Conservation (phyloP, 2,113 vertebrate species). For the Chloebia gouldiae region DNA sequence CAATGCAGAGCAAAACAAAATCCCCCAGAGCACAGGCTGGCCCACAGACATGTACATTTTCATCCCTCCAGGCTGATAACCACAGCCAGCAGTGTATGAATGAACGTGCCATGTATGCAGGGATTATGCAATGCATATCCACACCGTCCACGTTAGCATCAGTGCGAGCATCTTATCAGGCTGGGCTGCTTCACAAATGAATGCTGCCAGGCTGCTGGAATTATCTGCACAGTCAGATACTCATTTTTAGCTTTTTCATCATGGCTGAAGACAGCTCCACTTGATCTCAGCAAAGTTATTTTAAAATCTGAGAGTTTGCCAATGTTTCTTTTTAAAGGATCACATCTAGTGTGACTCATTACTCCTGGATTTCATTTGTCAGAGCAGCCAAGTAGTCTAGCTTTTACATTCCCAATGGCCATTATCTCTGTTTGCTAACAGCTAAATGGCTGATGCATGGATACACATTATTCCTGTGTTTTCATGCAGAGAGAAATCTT, state of each 20-base stretch:
- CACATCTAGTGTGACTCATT: conserved; percentile 65
- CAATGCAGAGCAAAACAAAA: not conserved
- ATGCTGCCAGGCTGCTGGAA: conserved; percentile 34
- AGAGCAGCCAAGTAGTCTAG: conserved; percentile 39
- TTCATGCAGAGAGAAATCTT: not conserved
- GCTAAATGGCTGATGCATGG: conserved; percentile 30
- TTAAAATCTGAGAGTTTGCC: conserved; percentile 66
- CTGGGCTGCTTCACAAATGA: not conserved
- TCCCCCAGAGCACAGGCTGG: not conserved
- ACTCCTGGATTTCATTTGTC: conserved; percentile 63
- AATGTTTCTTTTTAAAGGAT: conserved; percentile 68
- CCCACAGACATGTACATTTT: not conserved
- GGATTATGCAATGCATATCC: not conserved
- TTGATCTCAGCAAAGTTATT: conserved; percentile 68
- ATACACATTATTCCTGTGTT: conserved; percentile 42
- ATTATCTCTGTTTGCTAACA: conserved; percentile 66
- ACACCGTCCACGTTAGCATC: not conserved
- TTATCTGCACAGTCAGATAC: conserved; percentile 51
- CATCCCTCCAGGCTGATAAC: conserved; percentile 4
- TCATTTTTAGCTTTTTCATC: conserved; percentile 60
- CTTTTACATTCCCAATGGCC: conserved; percentile 48
- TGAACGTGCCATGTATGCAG: not conserved
- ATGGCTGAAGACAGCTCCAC: conserved; percentile 51
- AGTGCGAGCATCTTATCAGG: not conserved
- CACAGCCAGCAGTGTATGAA: not conserved